Evolutionary conservation across 2,888 invertebrate genomes (phyloP).

Genomic region (Galerucella nymphaeae): DNA sequence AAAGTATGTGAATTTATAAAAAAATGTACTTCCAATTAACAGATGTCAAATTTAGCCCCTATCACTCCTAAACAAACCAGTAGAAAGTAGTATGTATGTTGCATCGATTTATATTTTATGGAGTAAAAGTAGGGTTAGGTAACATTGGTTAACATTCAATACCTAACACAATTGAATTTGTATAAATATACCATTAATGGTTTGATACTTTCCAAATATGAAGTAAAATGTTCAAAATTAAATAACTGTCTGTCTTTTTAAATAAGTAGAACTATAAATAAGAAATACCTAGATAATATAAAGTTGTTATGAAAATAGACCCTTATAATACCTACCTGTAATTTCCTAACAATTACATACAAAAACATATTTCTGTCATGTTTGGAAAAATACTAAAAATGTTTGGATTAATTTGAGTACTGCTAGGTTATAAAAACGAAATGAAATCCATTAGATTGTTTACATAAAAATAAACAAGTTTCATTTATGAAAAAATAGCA

Average conservation of each 20-base stretch:
- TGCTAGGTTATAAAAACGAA: too few relatives aligned
- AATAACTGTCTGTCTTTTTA: neutral
- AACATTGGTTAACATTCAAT: constrained; percentile 1
- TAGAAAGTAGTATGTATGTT: neutral
- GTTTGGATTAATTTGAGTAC: too few relatives aligned
- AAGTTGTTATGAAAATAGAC: too few relatives aligned
- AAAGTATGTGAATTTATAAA: neutral
- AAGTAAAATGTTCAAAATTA: neutral
- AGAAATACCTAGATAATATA: too few relatives aligned
- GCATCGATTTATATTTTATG: neutral
- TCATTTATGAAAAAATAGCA: too few relatives aligned
- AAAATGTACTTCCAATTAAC: neutral
- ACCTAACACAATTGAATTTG: neutral
- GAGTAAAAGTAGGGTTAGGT: constrained; percentile 15
- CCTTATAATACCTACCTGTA: too few relatives aligned
- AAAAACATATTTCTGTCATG: too few relatives aligned
- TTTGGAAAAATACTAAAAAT: too few relatives aligned
- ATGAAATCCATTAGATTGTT: too few relatives aligned
- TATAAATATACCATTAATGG: neutral
- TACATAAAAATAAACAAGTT: too few relatives aligned
- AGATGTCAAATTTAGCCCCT: constrained; percentile 1
- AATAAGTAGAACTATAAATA: too few relatives aligned
- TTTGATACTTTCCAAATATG: neutral
- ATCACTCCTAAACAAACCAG: neutral
- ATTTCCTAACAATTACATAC: too few relatives aligned